These are phyloP conservation scores for Nephotettix cincticeps DNA, from an alignment of 1,140 invertebrate species.

Conservation along the genomic window DNA sequence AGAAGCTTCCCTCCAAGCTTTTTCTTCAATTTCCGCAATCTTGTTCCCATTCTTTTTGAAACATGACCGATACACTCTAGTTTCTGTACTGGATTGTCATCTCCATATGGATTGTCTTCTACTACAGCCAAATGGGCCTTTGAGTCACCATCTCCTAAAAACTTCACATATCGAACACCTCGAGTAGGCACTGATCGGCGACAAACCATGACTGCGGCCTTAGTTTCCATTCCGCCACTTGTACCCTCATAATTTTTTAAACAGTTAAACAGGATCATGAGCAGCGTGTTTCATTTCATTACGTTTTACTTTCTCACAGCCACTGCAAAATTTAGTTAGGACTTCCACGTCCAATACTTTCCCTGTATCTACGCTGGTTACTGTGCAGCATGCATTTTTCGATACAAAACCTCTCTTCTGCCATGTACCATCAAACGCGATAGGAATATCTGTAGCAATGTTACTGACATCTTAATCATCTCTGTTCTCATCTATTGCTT, in stretches of 20 bases:
- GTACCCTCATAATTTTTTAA: conserved; percentile 35
- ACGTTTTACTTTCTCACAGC: conserved; percentile 13
- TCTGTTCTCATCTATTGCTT: conserved; percentile 24
- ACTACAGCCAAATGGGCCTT: conserved; percentile 17
- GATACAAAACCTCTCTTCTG: conserved; percentile 31
- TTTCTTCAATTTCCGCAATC: background rate
- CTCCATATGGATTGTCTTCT: conserved; percentile 25
- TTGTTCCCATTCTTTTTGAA: conserved; percentile 19
- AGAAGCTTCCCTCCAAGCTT: background rate
- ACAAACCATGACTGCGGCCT: conserved; percentile 34
- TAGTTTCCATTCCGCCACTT: conserved; percentile 37
- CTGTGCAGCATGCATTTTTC: conserved; percentile 22
- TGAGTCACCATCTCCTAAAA: conserved; percentile 36
- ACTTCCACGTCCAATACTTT: conserved; percentile 32
- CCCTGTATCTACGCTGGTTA: conserved; percentile 29
- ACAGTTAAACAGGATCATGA: conserved; percentile 31
- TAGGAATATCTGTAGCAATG: conserved; percentile 22
- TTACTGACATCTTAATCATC: conserved; percentile 11
- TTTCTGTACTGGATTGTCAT: conserved; percentile 21
- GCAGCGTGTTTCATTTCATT: background rate
- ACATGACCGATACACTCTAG: conserved; percentile 33
- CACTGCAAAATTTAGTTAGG: conserved; percentile 31
- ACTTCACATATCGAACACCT: conserved; percentile 31
- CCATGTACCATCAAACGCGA: conserved; percentile 35
- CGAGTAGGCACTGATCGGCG: conserved; percentile 30